These are phyloP conservation scores for Hyppa rectilinea DNA, from an alignment of 2,888 invertebrate species.

Conservation along the genomic window DNA sequence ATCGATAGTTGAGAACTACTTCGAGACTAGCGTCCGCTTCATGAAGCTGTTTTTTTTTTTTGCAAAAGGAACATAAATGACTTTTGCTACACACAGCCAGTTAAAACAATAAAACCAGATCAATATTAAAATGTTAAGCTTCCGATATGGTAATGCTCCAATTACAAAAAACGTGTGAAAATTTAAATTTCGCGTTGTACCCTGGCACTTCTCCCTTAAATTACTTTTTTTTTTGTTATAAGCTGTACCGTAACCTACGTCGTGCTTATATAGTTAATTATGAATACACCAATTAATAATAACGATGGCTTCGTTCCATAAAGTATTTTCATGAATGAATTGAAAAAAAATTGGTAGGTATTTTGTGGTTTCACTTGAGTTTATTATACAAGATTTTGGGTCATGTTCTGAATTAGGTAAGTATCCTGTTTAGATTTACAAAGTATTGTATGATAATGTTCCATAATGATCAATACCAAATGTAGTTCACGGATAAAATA, in stretches of 20 bases:
- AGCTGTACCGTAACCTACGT: not conserved
- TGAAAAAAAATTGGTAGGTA: not conserved
- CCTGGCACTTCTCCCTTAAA: no score
- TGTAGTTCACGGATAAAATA: not conserved
- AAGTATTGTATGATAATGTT: not conserved
- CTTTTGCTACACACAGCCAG: not conserved
- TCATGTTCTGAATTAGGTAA: not conserved
- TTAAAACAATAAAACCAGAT: not conserved
- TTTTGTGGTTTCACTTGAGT: not conserved
- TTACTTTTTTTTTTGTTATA: not conserved
- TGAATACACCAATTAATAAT: not conserved
- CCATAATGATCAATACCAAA: not conserved
- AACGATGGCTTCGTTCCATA: not conserved
- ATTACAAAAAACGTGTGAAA: no score
- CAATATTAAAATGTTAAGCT: not conserved
- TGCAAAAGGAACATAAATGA: not conserved
- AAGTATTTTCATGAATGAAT: not conserved
- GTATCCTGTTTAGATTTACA: not conserved
- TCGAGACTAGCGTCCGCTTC: not conserved
- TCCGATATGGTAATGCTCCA: constrained; percentile 1
- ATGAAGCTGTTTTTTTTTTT: not conserved
- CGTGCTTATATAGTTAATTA: not conserved
- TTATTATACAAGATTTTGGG: not conserved
- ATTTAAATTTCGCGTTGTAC: no score
- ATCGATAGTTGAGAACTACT: not conserved